Percentiles rank a stretch among this genome's conserved stretches.
Conservation (phyloP, 30 jellyfish, hydroid and myxozoan genomes). For the Aurelia sp. region DNA sequence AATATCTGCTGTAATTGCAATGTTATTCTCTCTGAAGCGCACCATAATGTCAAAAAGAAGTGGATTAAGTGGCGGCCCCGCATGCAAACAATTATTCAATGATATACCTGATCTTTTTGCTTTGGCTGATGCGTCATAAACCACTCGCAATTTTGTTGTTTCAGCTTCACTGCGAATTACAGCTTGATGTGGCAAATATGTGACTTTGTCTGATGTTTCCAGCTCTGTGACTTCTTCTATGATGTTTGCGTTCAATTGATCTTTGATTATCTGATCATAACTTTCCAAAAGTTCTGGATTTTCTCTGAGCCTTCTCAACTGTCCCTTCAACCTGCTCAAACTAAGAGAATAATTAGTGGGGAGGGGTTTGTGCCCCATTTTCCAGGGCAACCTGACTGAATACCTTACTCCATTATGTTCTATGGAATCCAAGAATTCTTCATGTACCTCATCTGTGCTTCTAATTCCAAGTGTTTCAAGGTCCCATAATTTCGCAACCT, state of each 20-base stretch:
- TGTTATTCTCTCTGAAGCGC: neutral
- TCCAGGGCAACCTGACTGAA: too few relatives aligned
- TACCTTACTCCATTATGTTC: constrained; percentile 24
- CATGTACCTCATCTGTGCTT: neutral
- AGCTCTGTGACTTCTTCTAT: constrained; percentile 12
- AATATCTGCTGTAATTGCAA: too few relatives aligned
- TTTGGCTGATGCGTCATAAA: constrained; percentile 3
- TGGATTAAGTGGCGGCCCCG: constrained; percentile 35
- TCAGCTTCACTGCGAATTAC: constrained; percentile 50
- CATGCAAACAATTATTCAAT: constrained; percentile 37
- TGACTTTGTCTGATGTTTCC: neutral
- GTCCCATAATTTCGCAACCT: too few relatives aligned
- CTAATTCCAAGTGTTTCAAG: too few relatives aligned
- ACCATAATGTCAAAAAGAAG: constrained; percentile 1
- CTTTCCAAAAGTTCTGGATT: constrained; percentile 34
- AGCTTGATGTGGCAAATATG: constrained; percentile 51
- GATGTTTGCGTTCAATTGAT: too few relatives aligned
- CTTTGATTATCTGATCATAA: constrained; percentile 38
- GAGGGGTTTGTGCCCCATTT: too few relatives aligned
- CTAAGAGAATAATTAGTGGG: constrained; percentile 14
- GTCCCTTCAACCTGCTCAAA: constrained; percentile 22
- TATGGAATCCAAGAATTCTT: neutral
- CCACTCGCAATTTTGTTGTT: constrained; percentile 37
- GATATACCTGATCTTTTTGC: neutral
- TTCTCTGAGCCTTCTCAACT: constrained; percentile 10